These are phyloP conservation scores for Erynnis tages DNA, from an alignment of 2,888 invertebrate species.

Conservation along the genomic window DNA sequence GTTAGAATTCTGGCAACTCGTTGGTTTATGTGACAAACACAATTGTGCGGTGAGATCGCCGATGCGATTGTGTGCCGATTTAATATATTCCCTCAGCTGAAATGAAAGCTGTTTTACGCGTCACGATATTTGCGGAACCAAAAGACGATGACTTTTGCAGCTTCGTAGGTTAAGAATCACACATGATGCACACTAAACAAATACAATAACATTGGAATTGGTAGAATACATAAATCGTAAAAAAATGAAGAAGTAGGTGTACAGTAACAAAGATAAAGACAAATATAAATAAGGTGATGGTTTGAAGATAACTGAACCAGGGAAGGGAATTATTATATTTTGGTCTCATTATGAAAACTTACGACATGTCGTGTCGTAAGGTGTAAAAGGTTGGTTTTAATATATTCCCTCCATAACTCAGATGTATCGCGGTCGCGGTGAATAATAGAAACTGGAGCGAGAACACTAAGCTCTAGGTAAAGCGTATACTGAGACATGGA, in stretches of 20 bases:
- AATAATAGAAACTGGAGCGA: constrained; percentile 27
- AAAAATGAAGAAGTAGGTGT: too few relatives aligned
- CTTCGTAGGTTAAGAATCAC: too few relatives aligned
- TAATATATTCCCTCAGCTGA: constrained; percentile 46
- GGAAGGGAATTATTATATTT: too few relatives aligned
- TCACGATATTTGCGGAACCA: too few relatives aligned
- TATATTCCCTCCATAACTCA: constrained; percentile 57
- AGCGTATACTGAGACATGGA: constrained; percentile 3
- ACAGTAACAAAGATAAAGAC: too few relatives aligned
- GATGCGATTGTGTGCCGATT: constrained; percentile 44
- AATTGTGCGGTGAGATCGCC: constrained; percentile 41
- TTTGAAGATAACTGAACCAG: too few relatives aligned
- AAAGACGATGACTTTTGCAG: too few relatives aligned
- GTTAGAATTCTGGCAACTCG: constrained; percentile 40
- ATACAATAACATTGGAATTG: too few relatives aligned
- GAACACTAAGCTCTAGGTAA: constrained; percentile 19
- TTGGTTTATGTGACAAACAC: constrained; percentile 49
- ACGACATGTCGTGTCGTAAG: constrained; percentile 1
- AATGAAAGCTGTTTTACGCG: constrained; percentile 10
- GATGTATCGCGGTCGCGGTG: constrained; percentile 38
- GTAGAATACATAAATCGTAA: too few relatives aligned
- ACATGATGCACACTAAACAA: too few relatives aligned
- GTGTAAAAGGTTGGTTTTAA: constrained; percentile 35
- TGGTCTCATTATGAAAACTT: too few relatives aligned
- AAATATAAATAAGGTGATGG: too few relatives aligned